phyloP scores from a whole-genome alignment of 1,140 invertebrate species.

The Ylistrum balloti region DNA sequence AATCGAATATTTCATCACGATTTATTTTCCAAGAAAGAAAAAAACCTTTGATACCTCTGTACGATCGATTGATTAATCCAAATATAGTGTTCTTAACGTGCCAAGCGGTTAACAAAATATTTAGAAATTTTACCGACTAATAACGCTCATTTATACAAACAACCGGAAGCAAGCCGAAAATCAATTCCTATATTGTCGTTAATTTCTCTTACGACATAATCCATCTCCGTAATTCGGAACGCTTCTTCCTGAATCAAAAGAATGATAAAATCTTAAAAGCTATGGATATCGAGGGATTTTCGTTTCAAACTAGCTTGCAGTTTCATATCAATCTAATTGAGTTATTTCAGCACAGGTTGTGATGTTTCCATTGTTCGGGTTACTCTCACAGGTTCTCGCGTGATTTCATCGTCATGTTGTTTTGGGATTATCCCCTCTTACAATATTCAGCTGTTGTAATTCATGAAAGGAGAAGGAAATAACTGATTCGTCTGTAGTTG shows the following conservation, averaged over 20 bases:
- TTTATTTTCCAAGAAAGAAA: not conserved
- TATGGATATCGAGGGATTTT: constrained; percentile 16
- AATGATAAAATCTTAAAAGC: constrained; percentile 40
- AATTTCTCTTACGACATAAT: constrained; percentile 11
- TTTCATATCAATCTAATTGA: constrained; percentile 29
- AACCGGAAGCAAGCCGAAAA: constrained; percentile 29
- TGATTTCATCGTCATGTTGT: not conserved
- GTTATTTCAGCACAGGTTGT: constrained; percentile 15
- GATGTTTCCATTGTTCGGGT: not conserved
- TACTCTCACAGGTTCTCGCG: constrained; percentile 30
- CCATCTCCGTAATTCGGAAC: constrained; percentile 24
- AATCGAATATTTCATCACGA: constrained; percentile 27
- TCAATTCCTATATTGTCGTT: constrained; percentile 39
- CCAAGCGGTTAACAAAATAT: not conserved
- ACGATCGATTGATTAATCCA: not conserved
- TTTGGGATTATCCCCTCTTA: not conserved
- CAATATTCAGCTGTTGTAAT: not conserved
- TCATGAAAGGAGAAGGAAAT: not conserved
- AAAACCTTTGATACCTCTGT: not conserved
- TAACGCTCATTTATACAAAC: constrained; percentile 35
- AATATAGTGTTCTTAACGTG: constrained; percentile 8
- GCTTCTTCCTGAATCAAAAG: constrained; percentile 25
- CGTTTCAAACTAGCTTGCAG: constrained; percentile 13
- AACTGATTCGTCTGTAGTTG: not conserved
- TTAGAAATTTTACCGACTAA: not conserved